Percentiles rank a stretch among this genome's conserved stretches.
These are phyloP conservation scores for Danaus chrysippus DNA, from an alignment of 2,888 invertebrate species.

Conservation along the genomic window DNA sequence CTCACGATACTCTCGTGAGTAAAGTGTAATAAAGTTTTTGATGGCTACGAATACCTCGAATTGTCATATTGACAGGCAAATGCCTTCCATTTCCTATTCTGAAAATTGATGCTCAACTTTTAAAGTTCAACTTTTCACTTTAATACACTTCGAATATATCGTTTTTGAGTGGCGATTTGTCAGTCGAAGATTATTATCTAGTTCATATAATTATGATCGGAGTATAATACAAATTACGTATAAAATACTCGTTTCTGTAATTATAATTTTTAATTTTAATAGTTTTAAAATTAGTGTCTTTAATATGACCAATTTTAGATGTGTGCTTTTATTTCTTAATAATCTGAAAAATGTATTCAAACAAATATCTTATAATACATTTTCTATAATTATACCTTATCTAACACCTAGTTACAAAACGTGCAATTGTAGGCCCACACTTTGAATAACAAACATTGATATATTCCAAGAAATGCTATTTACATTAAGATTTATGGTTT, in stretches of 20 bases:
- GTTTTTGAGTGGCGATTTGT: too few relatives aligned
- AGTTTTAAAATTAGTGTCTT: too few relatives aligned
- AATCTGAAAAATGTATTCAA: background rate
- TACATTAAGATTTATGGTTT: constrained; percentile 46
- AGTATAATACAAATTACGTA: too few relatives aligned
- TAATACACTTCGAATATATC: background rate
- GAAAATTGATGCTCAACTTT: constrained; percentile 3
- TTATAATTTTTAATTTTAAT: too few relatives aligned
- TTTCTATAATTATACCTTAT: background rate
- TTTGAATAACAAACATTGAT: constrained; percentile 34
- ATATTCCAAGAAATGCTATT: constrained; percentile 47
- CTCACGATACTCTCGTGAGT: background rate
- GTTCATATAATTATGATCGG: too few relatives aligned
- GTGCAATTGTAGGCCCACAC: constrained; percentile 32
- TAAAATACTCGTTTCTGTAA: too few relatives aligned
- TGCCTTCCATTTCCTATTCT: constrained; percentile 14
- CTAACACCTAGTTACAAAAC: constrained; percentile 24
- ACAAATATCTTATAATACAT: background rate
- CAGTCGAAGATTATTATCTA: too few relatives aligned
- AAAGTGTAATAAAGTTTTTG: background rate
- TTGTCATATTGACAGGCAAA: constrained; percentile 10
- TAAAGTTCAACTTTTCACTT: constrained; percentile 12
- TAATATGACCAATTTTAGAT: background rate
- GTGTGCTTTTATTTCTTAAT: background rate
- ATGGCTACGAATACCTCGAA: background rate